Evolutionary conservation across 2,797 vertebrate species (phyloP).

Genomic region (Melanogrammus aeglefinus): DNA sequence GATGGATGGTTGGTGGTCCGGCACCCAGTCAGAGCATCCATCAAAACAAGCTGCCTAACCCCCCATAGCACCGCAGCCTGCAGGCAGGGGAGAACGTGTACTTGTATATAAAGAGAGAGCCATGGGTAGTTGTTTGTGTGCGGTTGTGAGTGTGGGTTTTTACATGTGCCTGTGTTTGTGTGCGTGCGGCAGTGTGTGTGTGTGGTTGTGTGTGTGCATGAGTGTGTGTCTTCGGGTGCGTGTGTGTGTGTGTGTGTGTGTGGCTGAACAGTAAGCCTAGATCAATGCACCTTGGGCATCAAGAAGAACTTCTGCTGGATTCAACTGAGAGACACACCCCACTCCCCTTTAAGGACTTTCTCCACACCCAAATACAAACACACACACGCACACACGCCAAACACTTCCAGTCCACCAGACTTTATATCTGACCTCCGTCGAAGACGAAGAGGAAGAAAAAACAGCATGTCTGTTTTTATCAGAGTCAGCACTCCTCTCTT

Average conservation of each 20-base stretch:
- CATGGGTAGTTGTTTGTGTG: background rate
- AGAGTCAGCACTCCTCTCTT: conserved; percentile 55
- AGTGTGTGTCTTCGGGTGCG: too few relatives aligned
- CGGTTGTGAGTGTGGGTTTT: background rate
- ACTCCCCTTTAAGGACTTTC: background rate
- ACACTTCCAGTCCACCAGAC: conserved; percentile 50
- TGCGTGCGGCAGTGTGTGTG: too few relatives aligned
- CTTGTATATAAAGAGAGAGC: background rate
- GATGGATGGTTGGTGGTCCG: conserved; percentile 53
- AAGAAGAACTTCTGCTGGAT: too few relatives aligned
- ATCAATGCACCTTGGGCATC: too few relatives aligned
- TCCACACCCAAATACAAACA: background rate
- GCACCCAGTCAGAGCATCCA: conserved; percentile 52
- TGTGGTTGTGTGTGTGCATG: too few relatives aligned
- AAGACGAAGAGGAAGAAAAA: too few relatives aligned
- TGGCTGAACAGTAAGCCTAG: too few relatives aligned
- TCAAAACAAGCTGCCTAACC: conserved; percentile 38
- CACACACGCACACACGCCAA: background rate
- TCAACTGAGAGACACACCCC: too few relatives aligned
- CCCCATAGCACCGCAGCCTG: too few relatives aligned
- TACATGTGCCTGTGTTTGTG: background rate
- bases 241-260: background rate
- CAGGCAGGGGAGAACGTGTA: background rate
- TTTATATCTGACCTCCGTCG: conserved; percentile 17
- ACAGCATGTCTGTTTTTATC: conserved; percentile 46